Percentiles rank a stretch among this genome's conserved stretches.
These are phyloP conservation scores for Caenorhabditis afra DNA, from an alignment of 2,888 invertebrate genomes.

Conservation along the genomic window DNA sequence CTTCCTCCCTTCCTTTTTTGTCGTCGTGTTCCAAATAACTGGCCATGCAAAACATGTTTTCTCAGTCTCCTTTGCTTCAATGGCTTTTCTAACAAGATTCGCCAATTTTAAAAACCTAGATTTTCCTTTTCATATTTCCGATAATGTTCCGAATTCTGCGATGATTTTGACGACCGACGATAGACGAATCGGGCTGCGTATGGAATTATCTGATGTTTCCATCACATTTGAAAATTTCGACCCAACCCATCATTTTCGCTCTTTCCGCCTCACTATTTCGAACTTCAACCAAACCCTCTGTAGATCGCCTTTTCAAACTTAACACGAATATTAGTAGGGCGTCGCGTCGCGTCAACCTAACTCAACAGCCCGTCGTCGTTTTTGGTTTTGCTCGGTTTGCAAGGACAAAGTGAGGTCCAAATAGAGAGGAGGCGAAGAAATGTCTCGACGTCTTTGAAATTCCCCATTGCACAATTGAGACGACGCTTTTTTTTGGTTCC, in stretches of 20 bases:
- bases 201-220: slow-evolving; percentile 49
- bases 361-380: neutral
- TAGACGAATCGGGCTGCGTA: slow-evolving; percentile 21
- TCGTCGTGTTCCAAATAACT: slow-evolving; percentile 56
- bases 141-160: slow-evolving; percentile 27
- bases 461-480: slow-evolving; percentile 55
- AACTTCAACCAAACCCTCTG: neutral
- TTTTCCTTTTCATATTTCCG: slow-evolving; percentile 13
- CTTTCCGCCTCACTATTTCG: slow-evolving; percentile 1
- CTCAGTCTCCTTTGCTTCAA: slow-evolving; percentile 17
- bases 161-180: slow-evolving; percentile 6
- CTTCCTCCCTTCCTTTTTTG: slow-evolving; percentile 32
- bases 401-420: slow-evolving; percentile 24
- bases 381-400: slow-evolving; percentile 13
- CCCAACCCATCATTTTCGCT: slow-evolving; percentile 1
- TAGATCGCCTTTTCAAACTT: slow-evolving; percentile 19
- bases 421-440: slow-evolving; percentile 18
- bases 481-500: neutral
- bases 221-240: slow-evolving; percentile 31
- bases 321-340: slow-evolving; percentile 11
- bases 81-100: slow-evolving; percentile 35
- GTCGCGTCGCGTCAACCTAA: too few relatives aligned
- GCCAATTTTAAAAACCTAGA: slow-evolving; percentile 14
- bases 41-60: slow-evolving; percentile 57
- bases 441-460: slow-evolving; percentile 21